Base-by-base conservation (phyloP, 2,113 vertebrate species). In the Ageneiosus marmoratus region DNA sequence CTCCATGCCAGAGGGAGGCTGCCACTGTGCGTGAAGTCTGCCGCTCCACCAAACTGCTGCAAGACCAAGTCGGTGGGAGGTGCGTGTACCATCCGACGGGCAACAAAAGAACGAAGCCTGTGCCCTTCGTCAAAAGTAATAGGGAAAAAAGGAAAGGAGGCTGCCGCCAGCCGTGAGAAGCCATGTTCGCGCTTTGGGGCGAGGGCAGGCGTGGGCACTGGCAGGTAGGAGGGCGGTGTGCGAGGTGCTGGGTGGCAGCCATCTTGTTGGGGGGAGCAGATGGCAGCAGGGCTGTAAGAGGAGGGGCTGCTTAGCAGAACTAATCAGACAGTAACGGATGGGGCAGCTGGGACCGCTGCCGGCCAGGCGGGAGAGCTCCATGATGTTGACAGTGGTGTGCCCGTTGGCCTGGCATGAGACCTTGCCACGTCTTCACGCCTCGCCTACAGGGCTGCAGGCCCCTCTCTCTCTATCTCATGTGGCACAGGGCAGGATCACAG, bases 321-420 rank as follows among this genome's bases (percentile, higher is more conserved):
- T 99, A 99, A 99, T 99, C 98, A 98, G 97, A 99, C 97, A 99
- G 97, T 98, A 98, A 98, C 97, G 95, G 97, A 99, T 99, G 96
- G 97, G 97, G 97, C 96, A 98, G 97, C 96, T 97, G 97, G 97
- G 97, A 97, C 94, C 96, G 96, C 96, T 95, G 96, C 96, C 94
- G 95, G 96, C 96, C 94, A 97, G 95, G 96, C 95, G 92, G 89
- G 93, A 90, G 93, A 92, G 94, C 90, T 93, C 93, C 95, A 91
- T 92, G 96, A 97, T 97, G 97, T 97, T 96, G 96, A 96, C 97
- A 97, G 97, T 95, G 97, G 97, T 97, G 96, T 93, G 95, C 96
- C 96, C 93, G 89, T 92, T 95, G 95, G 95, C 95, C 95, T 91
- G 91, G 92, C 92, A 91, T 89, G 94, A 96, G 95, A 96, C 96